Percentiles rank a stretch among this genome's conserved stretches.
Conservation (phyloP, 2,888 invertebrate genomes). For the Bibio marci region DNA sequence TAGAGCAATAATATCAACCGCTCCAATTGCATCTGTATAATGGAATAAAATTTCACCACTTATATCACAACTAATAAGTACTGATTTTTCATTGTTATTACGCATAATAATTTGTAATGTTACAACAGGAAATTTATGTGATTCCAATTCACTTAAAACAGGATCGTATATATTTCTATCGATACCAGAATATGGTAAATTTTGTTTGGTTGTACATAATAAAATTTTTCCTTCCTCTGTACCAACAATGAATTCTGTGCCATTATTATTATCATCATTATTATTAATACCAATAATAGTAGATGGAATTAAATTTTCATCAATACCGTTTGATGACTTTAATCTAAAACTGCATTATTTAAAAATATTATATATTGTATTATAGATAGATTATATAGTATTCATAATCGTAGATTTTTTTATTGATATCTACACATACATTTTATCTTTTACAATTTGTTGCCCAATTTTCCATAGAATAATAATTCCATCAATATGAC, state of each 20-base stretch:
- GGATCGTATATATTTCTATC: conserved; percentile 6
- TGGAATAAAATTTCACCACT: conserved; percentile 26
- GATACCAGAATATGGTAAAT: conserved; percentile 14
- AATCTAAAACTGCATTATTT: conserved; percentile 9
- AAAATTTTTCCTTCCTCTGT: conserved; percentile 23
- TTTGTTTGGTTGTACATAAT: conserved; percentile 16
- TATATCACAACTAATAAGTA: conserved; percentile 24
- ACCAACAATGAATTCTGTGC: conserved; percentile 23
- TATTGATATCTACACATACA: too few relatives aligned
- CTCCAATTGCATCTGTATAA: conserved; percentile 13
- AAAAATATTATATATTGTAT: too few relatives aligned
- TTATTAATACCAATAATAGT: conserved; percentile 8
- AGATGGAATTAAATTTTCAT: background rate
- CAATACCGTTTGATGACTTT: background rate
- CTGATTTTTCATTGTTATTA: conserved; percentile 14
- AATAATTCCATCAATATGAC: conserved; percentile 23
- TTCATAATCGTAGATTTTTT: too few relatives aligned
- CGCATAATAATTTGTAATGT: conserved; percentile 10
- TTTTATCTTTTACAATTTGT: conserved; percentile 17
- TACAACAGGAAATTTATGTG: conserved; percentile 23
- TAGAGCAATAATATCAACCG: too few relatives aligned
- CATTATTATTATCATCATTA: conserved; percentile 18
- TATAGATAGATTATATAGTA: too few relatives aligned
- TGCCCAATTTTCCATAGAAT: conserved; percentile 19
- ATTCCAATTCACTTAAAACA: conserved; percentile 14